Base-by-base conservation (phyloP, 2,888 invertebrate species). In the Megastigmus dorsalis region DNA sequence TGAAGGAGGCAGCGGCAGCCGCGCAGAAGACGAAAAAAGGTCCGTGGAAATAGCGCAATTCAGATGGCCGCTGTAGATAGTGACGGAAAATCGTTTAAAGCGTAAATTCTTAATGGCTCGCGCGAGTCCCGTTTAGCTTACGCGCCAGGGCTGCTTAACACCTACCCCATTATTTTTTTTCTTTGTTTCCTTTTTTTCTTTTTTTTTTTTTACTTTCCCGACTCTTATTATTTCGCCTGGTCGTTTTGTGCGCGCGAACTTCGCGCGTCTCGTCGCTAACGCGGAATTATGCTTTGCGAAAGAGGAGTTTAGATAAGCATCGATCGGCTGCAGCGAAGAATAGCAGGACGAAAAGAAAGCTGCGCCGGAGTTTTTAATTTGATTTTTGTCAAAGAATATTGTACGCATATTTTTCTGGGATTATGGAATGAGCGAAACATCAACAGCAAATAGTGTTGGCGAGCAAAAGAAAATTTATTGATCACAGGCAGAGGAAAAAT, bases 21-120 rank as follows among this genome's bases (percentile, higher is more conserved):
- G 10, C 26, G 4, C 20, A 60, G 26, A 23, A 43, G 45, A 30
- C 15, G 30, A 43, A 43, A 15, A 28, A 30, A 26, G 30, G n/a
- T 5, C 6, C n/a, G 41, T 2, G 26, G 26, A n/a, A 7, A 26
- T 6, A 41, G 43, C 9, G 18, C 5, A 60, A 60, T 60, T 18
- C 18, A 30, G 45, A 60, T 60, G 63, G n/a, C 23, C n/a, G 50
- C 36, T n/a, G 23, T 36, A 48, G 48, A 50, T 63, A 50, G 23
- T 36, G 23, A 23, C 23, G 36, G 63, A 63, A 63, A 63, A 63
- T 63, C 50, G 50, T 23, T 63, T 50, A 50, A 36, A 50, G 65
- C 65, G 65, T 41, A 65, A 52, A 65, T 65, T 65, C 54, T 65
- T 54, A 65, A 65, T 41, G 41, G 18, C 15, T 48, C 54, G 18